These are phyloP conservation scores for Sylvietta virens DNA, from an alignment of 2,113 vertebrate species.

Conservation along the genomic window DNA sequence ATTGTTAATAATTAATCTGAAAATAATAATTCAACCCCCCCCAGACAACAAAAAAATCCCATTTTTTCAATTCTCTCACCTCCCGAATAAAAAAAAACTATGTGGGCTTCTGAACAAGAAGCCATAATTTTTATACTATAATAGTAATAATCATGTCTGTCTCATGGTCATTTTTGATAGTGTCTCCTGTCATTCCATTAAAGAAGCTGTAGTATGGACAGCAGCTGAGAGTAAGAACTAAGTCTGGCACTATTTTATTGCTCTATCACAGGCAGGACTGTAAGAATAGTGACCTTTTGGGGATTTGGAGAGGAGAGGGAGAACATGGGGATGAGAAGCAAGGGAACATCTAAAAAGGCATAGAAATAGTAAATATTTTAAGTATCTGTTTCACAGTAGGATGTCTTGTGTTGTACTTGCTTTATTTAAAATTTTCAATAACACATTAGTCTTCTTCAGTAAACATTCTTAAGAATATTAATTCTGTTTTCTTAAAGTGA, in stretches of 20 bases:
- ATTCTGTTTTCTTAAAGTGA: slow-evolving; percentile 10
- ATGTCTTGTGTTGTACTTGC: not conserved
- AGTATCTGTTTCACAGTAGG: not conserved
- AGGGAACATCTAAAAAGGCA: not conserved
- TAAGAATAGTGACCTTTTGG: not conserved
- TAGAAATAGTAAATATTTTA: not conserved
- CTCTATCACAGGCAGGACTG: not conserved
- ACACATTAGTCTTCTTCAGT: not conserved
- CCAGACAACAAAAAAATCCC: fast-evolving
- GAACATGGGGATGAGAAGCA: not conserved
- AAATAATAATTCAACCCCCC: not conserved
- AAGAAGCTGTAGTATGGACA: not conserved
- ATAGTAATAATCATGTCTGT: not conserved
- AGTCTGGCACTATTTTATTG: not conserved
- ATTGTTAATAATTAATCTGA: not conserved
- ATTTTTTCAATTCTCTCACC: not conserved
- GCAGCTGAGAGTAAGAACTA: not conserved
- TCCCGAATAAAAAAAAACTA: not conserved
- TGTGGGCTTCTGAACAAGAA: not conserved
- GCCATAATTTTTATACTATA: not conserved
- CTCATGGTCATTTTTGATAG: not conserved
- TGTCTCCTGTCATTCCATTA: not conserved
- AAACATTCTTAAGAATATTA: slow-evolving; percentile 28
- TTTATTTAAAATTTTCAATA: slow-evolving; percentile 22
- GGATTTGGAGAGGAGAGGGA: not conserved